Conservation (phyloP, 1,140 invertebrate genomes). For the Apis mellifera region DNA sequence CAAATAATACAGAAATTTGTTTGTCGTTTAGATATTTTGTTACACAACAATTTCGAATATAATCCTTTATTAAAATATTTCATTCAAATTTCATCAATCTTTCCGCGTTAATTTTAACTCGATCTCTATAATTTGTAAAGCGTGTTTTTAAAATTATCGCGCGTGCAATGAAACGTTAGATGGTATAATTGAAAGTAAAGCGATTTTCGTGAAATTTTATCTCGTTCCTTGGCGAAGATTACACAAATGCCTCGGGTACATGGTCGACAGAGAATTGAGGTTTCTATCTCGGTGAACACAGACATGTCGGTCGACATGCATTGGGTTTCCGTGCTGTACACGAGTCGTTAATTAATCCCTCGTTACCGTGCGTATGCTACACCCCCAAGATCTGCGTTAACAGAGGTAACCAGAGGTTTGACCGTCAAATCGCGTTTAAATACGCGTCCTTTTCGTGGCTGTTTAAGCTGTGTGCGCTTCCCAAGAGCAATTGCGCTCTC, state of each 20-base stretch:
- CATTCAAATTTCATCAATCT: background rate
- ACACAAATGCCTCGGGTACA: background rate
- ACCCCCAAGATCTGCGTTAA: conserved; percentile 63
- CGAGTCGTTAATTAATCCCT: conserved; percentile 71
- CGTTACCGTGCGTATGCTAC: conserved; percentile 58
- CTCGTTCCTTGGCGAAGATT: conserved; percentile 20
- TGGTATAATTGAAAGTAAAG: conserved; percentile 2
- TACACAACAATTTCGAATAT: background rate
- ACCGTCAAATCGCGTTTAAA: conserved; percentile 61
- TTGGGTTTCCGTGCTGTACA: conserved; percentile 49
- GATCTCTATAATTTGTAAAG: no score
- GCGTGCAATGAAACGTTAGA: no score
- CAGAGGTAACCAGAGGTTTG: conserved; percentile 58
- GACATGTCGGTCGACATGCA: conserved; percentile 49
- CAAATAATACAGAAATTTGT: no score
- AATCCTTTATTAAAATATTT: background rate
- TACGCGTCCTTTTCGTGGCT: conserved; percentile 65
- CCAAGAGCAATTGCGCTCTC: background rate
- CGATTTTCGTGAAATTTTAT: conserved; percentile 4
- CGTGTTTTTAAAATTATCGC: background rate
- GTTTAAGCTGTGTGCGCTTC: conserved; percentile 13
- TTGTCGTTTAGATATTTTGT: background rate
- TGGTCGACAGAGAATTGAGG: conserved; percentile 49
- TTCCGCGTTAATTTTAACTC: background rate
- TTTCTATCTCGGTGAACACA: conserved; percentile 50